These are phyloP conservation scores for Tachina grossa DNA, from an alignment of 2,888 invertebrate genomes.

Conservation along the genomic window DNA sequence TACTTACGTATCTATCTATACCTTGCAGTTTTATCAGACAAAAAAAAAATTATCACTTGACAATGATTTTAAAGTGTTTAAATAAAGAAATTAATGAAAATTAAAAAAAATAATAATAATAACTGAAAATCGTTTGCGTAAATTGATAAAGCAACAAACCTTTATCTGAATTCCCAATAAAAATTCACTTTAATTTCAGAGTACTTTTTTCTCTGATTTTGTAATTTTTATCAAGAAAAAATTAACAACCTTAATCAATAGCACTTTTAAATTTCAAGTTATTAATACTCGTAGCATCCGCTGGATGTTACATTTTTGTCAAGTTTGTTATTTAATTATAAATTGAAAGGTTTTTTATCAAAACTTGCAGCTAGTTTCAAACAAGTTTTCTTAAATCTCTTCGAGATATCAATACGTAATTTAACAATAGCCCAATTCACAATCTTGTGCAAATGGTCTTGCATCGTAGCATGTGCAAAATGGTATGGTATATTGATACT, in stretches of 20 bases:
- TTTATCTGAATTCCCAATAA: conserved; percentile 36
- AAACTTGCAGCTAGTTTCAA: too few species aligned
- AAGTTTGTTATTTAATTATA: too few species aligned
- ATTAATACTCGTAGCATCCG: too few species aligned
- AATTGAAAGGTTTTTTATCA: too few species aligned
- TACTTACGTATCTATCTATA: not conserved
- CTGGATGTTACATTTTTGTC: too few species aligned
- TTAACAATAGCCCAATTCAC: too few species aligned
- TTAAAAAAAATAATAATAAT: not conserved
- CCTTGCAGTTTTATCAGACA: not conserved
- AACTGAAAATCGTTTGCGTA: conserved; percentile 7
- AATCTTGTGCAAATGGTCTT: too few species aligned
- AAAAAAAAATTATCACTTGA: conserved; percentile 48
- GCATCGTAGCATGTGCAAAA: too few species aligned
- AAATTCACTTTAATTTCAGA: not conserved
- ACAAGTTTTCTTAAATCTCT: too few species aligned
- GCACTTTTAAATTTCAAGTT: not conserved
- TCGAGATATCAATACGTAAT: too few species aligned
- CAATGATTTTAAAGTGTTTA: conserved; percentile 29
- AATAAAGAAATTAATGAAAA: conserved; percentile 16
- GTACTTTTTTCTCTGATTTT: conserved; percentile 27
- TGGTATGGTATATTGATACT: too few species aligned
- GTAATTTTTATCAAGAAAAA: not conserved
- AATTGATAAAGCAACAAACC: conserved; percentile 7
- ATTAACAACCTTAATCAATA: not conserved